Conservation (phyloP, 2,797 vertebrate species). For the Tachyglossus aculeatus region DNA sequence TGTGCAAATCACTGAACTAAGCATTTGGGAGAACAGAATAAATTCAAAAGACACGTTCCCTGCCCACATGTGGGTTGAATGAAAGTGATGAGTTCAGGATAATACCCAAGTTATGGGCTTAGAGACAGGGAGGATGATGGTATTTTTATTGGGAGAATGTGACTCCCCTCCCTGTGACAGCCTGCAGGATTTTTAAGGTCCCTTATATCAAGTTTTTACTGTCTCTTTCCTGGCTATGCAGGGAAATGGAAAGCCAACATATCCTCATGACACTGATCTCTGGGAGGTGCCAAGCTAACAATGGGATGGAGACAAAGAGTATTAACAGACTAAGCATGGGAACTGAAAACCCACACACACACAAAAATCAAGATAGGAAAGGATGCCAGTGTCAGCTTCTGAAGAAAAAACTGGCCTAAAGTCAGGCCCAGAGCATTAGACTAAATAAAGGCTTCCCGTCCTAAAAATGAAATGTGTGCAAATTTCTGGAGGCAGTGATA, state of each 20-base stretch:
- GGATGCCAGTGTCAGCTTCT: slow-evolving; percentile 6
- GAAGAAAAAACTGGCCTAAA: slow-evolving; percentile 18
- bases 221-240: neutral
- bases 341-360: slow-evolving; percentile 34
- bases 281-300: neutral
- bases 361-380: slow-evolving; percentile 58
- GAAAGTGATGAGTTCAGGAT: too few species aligned
- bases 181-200: too few species aligned
- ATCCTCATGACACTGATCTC: neutral
- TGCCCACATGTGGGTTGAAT: too few species aligned
- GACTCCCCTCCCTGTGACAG: too few species aligned
- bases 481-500: slow-evolving; percentile 4
- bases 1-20: too few species aligned
- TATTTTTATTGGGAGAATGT: too few species aligned
- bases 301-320: neutral
- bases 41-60: too few species aligned
- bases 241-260: neutral
- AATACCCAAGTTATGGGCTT: too few species aligned
- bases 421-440: slow-evolving; percentile 43
- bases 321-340: neutral
- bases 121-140: too few species aligned
- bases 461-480: slow-evolving; percentile 14
- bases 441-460: slow-evolving; percentile 53
- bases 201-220: too few species aligned
- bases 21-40: too few species aligned